These are phyloP conservation scores for Pangasius djambal DNA, from an alignment of 2,797 vertebrate genomes.

Conservation along the genomic window DNA sequence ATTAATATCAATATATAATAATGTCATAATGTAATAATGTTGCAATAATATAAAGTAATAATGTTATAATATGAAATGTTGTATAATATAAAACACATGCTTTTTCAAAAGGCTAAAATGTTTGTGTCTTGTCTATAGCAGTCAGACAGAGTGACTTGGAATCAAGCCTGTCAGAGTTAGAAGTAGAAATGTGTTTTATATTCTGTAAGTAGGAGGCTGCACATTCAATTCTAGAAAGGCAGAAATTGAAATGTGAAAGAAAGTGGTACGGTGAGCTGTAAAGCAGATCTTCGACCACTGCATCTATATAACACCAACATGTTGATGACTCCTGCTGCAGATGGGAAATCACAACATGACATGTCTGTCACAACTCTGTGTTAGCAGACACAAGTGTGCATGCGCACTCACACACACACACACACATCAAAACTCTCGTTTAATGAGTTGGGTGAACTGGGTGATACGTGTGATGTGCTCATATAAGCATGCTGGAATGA, in stretches of 20 bases:
- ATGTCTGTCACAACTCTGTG: background rate
- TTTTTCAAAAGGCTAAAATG: background rate
- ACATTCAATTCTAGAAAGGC: constrained; percentile 16
- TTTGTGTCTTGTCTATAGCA: background rate
- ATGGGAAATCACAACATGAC: constrained; percentile 39
- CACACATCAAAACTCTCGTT: background rate
- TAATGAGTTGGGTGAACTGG: background rate
- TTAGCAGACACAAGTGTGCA: constrained; percentile 6
- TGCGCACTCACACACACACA: background rate
- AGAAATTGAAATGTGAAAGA: constrained; percentile 29
- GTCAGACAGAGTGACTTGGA: background rate
- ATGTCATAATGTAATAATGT: too few relatives aligned
- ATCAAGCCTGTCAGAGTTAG: constrained; percentile 16
- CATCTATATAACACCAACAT: constrained; percentile 26
- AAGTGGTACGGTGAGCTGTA: constrained; percentile 12
- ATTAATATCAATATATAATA: background rate
- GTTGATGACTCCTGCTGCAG: constrained; percentile 6
- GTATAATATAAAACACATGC: too few relatives aligned
- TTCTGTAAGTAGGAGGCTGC: constrained; percentile 27
- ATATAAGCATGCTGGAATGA: background rate
- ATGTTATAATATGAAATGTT: too few relatives aligned
- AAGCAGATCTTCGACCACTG: constrained; percentile 30
- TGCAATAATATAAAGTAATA: too few relatives aligned
- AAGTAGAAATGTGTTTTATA: constrained; percentile 34
- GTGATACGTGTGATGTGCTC: background rate